Evolutionary conservation across 1,140 invertebrate species (phyloP).

Genomic region (Plutomurus gul): DNA sequence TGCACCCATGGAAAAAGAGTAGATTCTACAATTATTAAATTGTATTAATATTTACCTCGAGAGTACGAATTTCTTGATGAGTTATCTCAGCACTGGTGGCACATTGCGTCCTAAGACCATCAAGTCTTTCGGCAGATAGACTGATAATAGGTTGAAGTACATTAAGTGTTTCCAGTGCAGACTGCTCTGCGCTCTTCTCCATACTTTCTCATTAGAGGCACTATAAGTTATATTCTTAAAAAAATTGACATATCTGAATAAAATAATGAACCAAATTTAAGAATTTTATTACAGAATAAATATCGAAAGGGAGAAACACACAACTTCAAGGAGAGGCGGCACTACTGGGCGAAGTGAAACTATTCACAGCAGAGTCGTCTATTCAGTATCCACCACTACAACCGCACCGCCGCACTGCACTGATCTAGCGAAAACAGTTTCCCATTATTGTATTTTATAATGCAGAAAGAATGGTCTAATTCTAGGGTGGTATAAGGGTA

Average conservation of each 20-base stretch:
- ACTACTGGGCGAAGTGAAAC: slow-evolving; percentile 17
- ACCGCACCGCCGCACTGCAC: too few relatives aligned
- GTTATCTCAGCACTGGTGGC: slow-evolving; percentile 88
- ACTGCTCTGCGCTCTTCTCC: neutral
- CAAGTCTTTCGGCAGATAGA: slow-evolving; percentile 86
- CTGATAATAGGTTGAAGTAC: slow-evolving; percentile 92
- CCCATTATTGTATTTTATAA: too few relatives aligned
- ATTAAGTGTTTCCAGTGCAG: slow-evolving; percentile 57
- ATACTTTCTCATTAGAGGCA: neutral
- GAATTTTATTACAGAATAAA: neutral
- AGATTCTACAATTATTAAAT: neutral
- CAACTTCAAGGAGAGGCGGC: slow-evolving; percentile 17
- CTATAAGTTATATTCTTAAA: slow-evolving; percentile 1
- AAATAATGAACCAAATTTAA: neutral
- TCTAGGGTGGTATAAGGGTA: too few relatives aligned
- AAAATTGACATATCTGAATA: neutral
- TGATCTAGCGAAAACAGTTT: neutral
- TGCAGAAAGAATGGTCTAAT: too few relatives aligned
- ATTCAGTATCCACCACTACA: neutral
- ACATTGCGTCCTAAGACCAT: slow-evolving; percentile 88
- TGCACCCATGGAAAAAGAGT: neutral
- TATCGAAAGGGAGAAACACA: neutral
- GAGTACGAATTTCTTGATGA: slow-evolving; percentile 89
- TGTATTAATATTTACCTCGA: slow-evolving; percentile 72
- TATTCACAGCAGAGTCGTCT: neutral